Evolutionary conservation across 1,140 invertebrate species (phyloP).

Genomic region (Polypedilum vanderplanki): DNA sequence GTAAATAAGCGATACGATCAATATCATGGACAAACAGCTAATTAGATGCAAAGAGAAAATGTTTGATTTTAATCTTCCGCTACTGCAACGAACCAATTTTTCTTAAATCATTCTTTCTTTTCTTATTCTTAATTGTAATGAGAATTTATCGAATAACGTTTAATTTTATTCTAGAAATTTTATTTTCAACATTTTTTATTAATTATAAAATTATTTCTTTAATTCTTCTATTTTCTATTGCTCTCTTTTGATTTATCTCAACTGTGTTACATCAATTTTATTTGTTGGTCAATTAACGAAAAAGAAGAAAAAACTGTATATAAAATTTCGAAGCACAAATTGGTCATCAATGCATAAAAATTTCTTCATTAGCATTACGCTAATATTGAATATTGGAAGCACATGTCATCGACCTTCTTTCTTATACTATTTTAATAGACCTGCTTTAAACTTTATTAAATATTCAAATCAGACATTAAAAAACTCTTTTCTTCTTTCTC

Average conservation of each 20-base stretch:
- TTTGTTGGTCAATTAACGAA: too few relatives aligned
- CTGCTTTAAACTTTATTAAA: slow-evolving; percentile 4
- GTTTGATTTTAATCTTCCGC: slow-evolving; percentile 9
- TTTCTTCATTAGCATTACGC: neutral
- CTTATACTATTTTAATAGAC: neutral
- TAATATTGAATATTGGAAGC: neutral
- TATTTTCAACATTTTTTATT: neutral
- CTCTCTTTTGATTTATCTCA: too few relatives aligned
- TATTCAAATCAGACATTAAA: slow-evolving; percentile 21
- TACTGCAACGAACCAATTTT: slow-evolving; percentile 5
- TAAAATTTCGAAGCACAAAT: too few relatives aligned
- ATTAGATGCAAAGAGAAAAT: neutral
- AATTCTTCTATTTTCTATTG: too few relatives aligned
- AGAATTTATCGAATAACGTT: neutral
- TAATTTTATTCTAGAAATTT: neutral
- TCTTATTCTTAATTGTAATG: neutral
- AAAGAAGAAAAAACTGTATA: too few relatives aligned
- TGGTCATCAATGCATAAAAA: neutral
- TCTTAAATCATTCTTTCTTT: neutral
- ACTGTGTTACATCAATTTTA: too few relatives aligned
- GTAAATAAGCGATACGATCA: neutral
- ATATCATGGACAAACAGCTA: neutral
- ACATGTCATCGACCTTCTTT: slow-evolving; percentile 19
- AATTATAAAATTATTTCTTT: too few relatives aligned
- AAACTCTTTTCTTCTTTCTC: slow-evolving; percentile 32